Percentiles rank a stretch among this genome's conserved stretches.
These are phyloP conservation scores for Girardia tigrina DNA, from an alignment of 2,888 invertebrate species.

Conservation along the genomic window DNA sequence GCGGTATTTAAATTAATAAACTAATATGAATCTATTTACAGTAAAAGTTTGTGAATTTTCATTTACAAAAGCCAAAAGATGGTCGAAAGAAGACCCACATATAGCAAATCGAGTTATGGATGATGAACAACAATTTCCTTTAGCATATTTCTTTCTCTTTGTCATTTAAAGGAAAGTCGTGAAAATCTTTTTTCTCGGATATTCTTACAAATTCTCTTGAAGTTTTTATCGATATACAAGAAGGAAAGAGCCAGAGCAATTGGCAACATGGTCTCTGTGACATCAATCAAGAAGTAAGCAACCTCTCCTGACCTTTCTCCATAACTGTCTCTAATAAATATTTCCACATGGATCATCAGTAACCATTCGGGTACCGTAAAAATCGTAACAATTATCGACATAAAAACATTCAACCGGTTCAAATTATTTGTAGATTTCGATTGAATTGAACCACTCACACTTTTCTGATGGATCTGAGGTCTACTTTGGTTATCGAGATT, in stretches of 20 bases:
- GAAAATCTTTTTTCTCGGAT: no score
- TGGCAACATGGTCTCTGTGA: not conserved
- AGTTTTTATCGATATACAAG: not conserved
- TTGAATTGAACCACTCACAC: not conserved
- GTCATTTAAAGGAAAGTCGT: no score
- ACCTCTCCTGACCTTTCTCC: not conserved
- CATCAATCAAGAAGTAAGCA: not conserved
- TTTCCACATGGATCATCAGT: not conserved
- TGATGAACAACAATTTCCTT: no score
- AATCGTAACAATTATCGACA: not conserved
- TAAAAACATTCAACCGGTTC: not conserved
- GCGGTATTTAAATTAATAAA: no score
- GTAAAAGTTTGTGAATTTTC: no score
- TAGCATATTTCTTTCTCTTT: no score
- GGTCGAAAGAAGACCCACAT: no score
- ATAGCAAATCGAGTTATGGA: no score
- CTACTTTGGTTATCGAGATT: not conserved
- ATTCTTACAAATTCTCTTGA: not conserved
- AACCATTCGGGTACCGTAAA: constrained; percentile 15
- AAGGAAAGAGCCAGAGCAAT: not conserved
- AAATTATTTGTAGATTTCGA: constrained; percentile 6
- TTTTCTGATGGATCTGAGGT: not conserved
- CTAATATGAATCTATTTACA: no score
- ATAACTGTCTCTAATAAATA: not conserved
- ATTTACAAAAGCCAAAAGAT: no score